Evolutionary conservation across 2,113 vertebrate genomes (phyloP).

Genomic region (Vulpes ferrilata): DNA sequence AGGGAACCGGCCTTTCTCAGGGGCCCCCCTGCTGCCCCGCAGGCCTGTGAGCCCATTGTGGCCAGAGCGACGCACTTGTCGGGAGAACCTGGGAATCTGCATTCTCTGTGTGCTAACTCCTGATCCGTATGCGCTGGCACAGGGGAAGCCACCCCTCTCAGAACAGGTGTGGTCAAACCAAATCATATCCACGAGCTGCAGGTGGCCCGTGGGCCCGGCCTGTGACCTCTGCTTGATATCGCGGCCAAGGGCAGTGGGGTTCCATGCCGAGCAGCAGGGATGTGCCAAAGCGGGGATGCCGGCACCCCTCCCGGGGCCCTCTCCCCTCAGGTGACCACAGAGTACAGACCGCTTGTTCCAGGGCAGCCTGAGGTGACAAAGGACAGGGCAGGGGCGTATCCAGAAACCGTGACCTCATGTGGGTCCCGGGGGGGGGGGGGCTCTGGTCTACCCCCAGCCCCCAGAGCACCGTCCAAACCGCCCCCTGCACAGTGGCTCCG

Average conservation of each 20-base stretch:
- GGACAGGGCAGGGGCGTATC: background rate
- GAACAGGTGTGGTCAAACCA: rapidly evolving
- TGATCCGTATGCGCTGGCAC: background rate
- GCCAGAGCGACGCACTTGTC: background rate
- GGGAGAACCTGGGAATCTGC: background rate
- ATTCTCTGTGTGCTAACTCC: rapidly evolving
- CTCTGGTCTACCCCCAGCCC: background rate
- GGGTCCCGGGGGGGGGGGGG: background rate
- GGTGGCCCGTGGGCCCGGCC: background rate
- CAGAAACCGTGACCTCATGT: rapidly evolving
- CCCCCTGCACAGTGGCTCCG: rapidly evolving
- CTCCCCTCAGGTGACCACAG: rapidly evolving
- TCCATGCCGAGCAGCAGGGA: background rate
- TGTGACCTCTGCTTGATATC: background rate
- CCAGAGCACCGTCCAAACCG: background rate
- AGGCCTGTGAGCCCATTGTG: rapidly evolving
- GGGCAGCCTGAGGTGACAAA: background rate
- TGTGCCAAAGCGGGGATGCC: background rate
- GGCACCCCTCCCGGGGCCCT: no score
- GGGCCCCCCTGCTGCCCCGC: background rate
- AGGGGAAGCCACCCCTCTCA: background rate
- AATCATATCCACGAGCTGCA: background rate
- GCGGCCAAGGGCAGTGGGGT: background rate
- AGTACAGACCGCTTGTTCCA: background rate
- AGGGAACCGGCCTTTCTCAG: rapidly evolving